Conservation (phyloP, 2,888 invertebrate genomes). For the Bombyx huttoni region DNA sequence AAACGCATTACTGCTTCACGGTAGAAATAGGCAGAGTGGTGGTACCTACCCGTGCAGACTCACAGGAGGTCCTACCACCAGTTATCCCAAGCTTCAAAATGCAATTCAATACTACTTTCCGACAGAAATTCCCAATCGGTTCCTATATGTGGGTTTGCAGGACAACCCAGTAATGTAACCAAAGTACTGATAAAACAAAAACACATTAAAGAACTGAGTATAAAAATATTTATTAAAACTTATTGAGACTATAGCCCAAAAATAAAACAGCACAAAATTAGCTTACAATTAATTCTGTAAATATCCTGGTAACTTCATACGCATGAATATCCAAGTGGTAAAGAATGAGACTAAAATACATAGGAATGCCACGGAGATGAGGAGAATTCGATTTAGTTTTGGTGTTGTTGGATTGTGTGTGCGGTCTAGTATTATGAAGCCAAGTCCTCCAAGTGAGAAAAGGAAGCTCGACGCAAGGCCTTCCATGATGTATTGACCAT, state of each 20-base stretch:
- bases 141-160: background rate
- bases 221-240: slow-evolving; percentile 47
- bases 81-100: no score
- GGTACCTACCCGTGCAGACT: no score
- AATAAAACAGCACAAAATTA: slow-evolving; percentile 13
- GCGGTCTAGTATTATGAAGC: slow-evolving; percentile 96
- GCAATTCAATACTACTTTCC: no score
- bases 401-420: slow-evolving; percentile 92
- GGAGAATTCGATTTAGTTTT: slow-evolving; percentile 89
- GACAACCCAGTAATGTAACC: no score
- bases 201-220: slow-evolving; percentile 5
- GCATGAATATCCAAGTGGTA: slow-evolving; percentile 98
- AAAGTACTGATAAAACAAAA: no score
- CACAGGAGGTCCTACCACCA: no score
- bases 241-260: slow-evolving; percentile 23
- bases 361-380: slow-evolving; percentile 92
- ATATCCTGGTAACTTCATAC: slow-evolving; percentile 95
- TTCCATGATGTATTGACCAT: slow-evolving; percentile 99
- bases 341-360: slow-evolving; percentile 95
- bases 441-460: slow-evolving; percentile 95
- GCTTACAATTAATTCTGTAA: slow-evolving; percentile 70
- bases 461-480: slow-evolving; percentile 97
- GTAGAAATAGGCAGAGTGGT: no score
- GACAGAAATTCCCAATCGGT: no score
- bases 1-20: no score